These are phyloP conservation scores for Conchocele bisecta DNA, from an alignment of 2,888 invertebrate species.

Conservation along the genomic window DNA sequence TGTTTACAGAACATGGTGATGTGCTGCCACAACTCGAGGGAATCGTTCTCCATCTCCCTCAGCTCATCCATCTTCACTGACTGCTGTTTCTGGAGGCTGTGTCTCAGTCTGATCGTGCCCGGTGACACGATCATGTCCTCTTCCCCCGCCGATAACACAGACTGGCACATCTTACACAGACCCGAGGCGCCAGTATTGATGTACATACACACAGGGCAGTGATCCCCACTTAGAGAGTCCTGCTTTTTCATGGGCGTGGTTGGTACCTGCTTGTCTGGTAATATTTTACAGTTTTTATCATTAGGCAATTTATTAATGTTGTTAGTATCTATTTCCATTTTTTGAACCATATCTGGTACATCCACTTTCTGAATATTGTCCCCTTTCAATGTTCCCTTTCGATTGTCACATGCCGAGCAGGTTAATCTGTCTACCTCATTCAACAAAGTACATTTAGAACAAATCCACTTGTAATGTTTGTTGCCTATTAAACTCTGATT, in stretches of 20 bases:
- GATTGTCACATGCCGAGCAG: constrained; percentile 63
- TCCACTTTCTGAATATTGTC: constrained; percentile 11
- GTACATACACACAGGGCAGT: constrained; percentile 68
- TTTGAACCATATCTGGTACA: constrained; percentile 15
- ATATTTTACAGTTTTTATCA: not conserved
- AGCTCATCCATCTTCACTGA: constrained; percentile 93
- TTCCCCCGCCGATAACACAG: constrained; percentile 13
- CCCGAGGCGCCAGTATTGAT: constrained; percentile 55
- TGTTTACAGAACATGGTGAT: constrained; percentile 95
- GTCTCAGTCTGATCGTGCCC: constrained; percentile 44
- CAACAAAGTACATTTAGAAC: constrained; percentile 68
- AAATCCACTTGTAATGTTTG: constrained; percentile 62
- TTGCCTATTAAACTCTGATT: constrained; percentile 21
- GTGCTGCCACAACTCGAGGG: constrained; percentile 94
- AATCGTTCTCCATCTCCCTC: constrained; percentile 90
- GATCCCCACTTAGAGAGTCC: constrained; percentile 12
- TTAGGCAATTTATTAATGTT: constrained; percentile 11
- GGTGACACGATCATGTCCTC: constrained; percentile 42
- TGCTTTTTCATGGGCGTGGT: constrained; percentile 1
- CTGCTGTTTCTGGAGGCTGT: constrained; percentile 83
- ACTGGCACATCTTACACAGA: constrained; percentile 63
- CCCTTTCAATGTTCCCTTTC: constrained; percentile 23
- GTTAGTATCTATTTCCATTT: constrained; percentile 8
- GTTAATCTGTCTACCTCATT: constrained; percentile 51
- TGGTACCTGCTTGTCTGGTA: not conserved